A percentile compares a stretch with the other conserved stretches of the same genome.
Evolutionary conservation across 1,140 invertebrate species (phyloP).

Genomic region (Drosophila ambigua): DNA sequence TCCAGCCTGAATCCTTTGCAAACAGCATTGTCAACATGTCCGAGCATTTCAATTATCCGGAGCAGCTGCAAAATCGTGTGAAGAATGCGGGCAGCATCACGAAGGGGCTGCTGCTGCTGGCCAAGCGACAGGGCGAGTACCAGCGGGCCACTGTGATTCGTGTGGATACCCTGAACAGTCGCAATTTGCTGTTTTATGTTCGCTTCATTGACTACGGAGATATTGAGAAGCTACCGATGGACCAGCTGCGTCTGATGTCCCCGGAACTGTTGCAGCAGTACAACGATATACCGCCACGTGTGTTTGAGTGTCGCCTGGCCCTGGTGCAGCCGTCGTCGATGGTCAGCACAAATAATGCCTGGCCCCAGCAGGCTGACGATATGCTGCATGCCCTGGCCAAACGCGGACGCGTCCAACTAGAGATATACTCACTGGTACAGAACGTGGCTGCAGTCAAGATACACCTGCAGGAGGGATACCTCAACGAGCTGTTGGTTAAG

Average conservation of each 20-base stretch:
- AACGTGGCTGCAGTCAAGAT: slow-evolving; percentile 88
- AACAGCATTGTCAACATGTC: slow-evolving; percentile 57
- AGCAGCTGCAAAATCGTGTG: slow-evolving; percentile 29
- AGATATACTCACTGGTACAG: slow-evolving; percentile 91
- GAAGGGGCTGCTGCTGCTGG: slow-evolving; percentile 78
- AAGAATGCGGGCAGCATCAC: slow-evolving; percentile 41
- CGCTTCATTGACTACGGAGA: slow-evolving; percentile 93
- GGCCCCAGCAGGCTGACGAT: slow-evolving; percentile 86
- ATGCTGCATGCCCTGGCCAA: slow-evolving; percentile 84
- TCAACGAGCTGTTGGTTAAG: slow-evolving; percentile 88
- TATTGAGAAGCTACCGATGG: slow-evolving; percentile 74
- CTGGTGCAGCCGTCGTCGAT: slow-evolving; percentile 87
- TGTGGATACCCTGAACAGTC: slow-evolving; percentile 37
- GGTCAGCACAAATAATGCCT: slow-evolving; percentile 85
- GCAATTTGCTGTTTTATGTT: slow-evolving; percentile 84
- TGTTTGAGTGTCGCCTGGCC: slow-evolving; percentile 89
- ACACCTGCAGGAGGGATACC: slow-evolving; percentile 73
- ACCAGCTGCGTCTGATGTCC: slow-evolving; percentile 55
- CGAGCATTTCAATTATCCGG: slow-evolving; percentile 52
- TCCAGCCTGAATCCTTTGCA: slow-evolving; percentile 55
- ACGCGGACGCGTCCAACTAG: slow-evolving; percentile 51
- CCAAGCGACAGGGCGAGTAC: slow-evolving; percentile 66
- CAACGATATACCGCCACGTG: slow-evolving; percentile 85
- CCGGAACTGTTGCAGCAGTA: slow-evolving; percentile 49
- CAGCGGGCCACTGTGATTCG: slow-evolving; percentile 63